Percentiles rank a stretch among this genome's conserved stretches.
phyloP scores from a whole-genome alignment of 1,140 invertebrate genomes.

The Vanessa tameamea region DNA sequence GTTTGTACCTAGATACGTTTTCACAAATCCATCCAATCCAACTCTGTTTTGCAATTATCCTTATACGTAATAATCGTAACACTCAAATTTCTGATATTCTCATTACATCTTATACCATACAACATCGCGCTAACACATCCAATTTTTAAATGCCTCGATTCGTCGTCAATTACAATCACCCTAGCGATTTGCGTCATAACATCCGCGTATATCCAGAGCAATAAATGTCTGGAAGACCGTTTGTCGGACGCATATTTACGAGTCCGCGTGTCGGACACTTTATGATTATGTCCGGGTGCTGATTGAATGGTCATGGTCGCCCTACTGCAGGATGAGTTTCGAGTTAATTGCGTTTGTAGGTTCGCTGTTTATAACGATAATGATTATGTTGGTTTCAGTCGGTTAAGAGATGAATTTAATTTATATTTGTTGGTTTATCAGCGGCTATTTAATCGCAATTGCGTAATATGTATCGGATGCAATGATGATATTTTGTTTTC shows the following conservation, averaged over 20 bases:
- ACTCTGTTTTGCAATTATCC: too few relatives aligned
- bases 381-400: slow-evolving; percentile 10
- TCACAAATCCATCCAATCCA: too few relatives aligned
- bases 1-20: too few relatives aligned
- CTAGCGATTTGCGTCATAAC: slow-evolving; percentile 61
- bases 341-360: slow-evolving; percentile 28
- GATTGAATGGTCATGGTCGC: slow-evolving; percentile 73
- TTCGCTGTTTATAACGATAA: slow-evolving; percentile 30
- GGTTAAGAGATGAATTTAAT: neutral
- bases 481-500: too few relatives aligned
- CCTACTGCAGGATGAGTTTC: slow-evolving; percentile 44
- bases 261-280: slow-evolving; percentile 52
- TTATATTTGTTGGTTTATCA: neutral
- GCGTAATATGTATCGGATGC: too few relatives aligned
- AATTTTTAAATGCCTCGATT: slow-evolving; percentile 32
- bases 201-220: slow-evolving; percentile 45
- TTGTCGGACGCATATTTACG: slow-evolving; percentile 58
- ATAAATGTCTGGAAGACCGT: slow-evolving; percentile 60
- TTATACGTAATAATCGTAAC: neutral
- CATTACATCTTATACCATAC: neutral
- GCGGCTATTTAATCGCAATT: too few relatives aligned
- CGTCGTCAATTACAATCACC: slow-evolving; percentile 56
- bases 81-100: neutral
- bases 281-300: slow-evolving; percentile 71
- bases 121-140: neutral